Conservation (phyloP, 2,797 vertebrate genomes). For the Amblyopsis hoosieri region DNA sequence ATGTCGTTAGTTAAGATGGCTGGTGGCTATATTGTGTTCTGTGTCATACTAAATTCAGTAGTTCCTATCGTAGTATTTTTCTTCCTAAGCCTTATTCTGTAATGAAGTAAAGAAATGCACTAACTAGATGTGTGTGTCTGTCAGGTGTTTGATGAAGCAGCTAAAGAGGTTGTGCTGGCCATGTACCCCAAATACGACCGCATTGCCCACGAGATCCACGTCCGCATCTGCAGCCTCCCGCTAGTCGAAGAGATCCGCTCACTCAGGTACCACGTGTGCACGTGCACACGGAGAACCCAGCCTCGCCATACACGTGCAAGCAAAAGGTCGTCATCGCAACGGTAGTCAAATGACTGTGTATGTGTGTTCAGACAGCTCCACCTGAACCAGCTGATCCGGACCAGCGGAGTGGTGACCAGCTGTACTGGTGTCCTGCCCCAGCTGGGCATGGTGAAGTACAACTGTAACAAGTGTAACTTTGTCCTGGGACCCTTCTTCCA, state of each 20-base stretch:
- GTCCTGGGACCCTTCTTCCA: constrained; percentile 95
- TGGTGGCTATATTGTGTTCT: not conserved
- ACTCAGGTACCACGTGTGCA: constrained; percentile 77
- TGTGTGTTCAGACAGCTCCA: constrained; percentile 86
- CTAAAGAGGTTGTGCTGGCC: constrained; percentile 93
- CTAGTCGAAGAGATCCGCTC: constrained; percentile 95
- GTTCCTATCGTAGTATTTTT: not conserved
- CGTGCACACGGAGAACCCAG: not conserved
- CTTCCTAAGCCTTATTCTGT: not conserved
- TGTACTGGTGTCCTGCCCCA: constrained; percentile 95
- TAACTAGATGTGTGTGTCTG: not conserved
- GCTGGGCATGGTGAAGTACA: constrained; percentile 97
- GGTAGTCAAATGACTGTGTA: no score
- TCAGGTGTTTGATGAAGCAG: constrained; percentile 91
- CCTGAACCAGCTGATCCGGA: constrained; percentile 96
- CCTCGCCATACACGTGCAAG: not conserved
- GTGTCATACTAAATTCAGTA: not conserved
- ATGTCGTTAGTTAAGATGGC: not conserved
- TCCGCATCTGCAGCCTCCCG: constrained; percentile 93
- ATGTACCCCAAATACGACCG: constrained; percentile 98
- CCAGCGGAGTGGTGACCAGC: constrained; percentile 94
- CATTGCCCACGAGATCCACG: constrained; percentile 93
- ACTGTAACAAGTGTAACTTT: constrained; percentile 96
- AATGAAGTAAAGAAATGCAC: not conserved
- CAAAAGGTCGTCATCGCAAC: no score